Evolutionary conservation across 2,888 invertebrate species (phyloP).

Genomic region (Cepaea hortensis): DNA sequence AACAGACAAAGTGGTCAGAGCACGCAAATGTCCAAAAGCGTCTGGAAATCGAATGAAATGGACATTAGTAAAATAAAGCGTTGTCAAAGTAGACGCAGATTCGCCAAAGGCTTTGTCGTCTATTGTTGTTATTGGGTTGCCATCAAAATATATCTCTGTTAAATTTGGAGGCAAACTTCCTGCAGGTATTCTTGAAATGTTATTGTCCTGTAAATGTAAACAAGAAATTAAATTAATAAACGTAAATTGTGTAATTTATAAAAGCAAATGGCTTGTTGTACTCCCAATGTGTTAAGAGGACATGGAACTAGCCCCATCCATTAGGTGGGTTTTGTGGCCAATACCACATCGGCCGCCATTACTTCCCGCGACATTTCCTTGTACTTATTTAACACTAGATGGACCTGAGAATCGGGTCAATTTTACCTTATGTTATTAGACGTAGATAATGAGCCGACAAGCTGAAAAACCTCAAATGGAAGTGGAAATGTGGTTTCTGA

Average conservation of each 20-base stretch:
- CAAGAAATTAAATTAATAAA: not conserved
- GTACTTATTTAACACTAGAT: too few relatives aligned
- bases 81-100: not conserved
- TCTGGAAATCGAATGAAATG: not conserved
- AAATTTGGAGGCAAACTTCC: constrained; percentile 7
- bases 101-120: not conserved
- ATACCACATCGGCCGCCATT: too few relatives aligned
- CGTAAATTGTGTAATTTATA: not conserved
- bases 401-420: too few relatives aligned
- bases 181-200: not conserved
- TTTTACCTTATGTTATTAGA: too few relatives aligned
- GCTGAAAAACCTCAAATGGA: too few relatives aligned
- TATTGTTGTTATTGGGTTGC: not conserved
- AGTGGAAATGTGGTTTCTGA: too few relatives aligned
- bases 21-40: not conserved
- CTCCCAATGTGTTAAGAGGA: too few relatives aligned
- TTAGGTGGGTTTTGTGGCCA: too few relatives aligned
- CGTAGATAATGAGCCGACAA: too few relatives aligned
- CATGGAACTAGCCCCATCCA: too few relatives aligned
- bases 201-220: not conserved
- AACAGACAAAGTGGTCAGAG: not conserved
- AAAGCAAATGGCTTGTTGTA: not conserved
- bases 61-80: not conserved
- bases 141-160: not conserved
- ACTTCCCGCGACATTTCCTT: too few relatives aligned